A percentile compares a stretch with the other conserved stretches of the same genome.
Evolutionary conservation across 1,140 invertebrate genomes (phyloP).

Genomic region (Apis dorsata): DNA sequence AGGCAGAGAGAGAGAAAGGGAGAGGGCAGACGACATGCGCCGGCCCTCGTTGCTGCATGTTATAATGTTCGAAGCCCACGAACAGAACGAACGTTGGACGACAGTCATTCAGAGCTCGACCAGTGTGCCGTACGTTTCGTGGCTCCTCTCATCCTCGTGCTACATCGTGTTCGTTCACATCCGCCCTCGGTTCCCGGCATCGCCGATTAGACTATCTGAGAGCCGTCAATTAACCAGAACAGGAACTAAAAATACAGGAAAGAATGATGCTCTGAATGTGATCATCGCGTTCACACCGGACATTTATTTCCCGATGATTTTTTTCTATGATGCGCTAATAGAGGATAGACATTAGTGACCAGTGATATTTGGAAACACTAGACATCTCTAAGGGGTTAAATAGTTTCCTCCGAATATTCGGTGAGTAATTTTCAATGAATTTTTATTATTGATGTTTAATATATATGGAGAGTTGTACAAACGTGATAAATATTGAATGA

Average conservation of each 20-base stretch:
- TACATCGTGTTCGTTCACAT: constrained; percentile 2
- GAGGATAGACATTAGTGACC: not conserved
- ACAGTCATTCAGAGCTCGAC: constrained; percentile 68
- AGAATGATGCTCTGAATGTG: constrained; percentile 25
- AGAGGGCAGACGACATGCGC: constrained; percentile 41
- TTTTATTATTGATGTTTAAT: not conserved
- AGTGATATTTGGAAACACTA: not conserved
- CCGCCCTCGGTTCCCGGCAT: not conserved
- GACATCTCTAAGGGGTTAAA: not conserved
- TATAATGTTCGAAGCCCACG: constrained; percentile 47
- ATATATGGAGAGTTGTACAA: not conserved
- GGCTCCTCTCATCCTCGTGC: constrained; percentile 56
- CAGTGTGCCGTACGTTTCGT: constrained; percentile 61
- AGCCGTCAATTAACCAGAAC: not conserved
- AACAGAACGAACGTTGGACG: constrained; percentile 39
- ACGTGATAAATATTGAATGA: constrained; percentile 46
- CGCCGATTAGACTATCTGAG: not conserved
- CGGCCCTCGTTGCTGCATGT: constrained; percentile 29
- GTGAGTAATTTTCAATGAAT: constrained; percentile 35
- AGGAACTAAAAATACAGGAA: not conserved
- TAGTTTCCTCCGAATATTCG: not conserved
- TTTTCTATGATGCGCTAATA: not conserved
- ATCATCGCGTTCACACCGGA: not conserved
- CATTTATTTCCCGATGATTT: not conserved
- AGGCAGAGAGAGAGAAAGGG: constrained; percentile 31